phyloP scores from a whole-genome alignment of 2,113 vertebrate species.

The Arizona elegans region DNA sequence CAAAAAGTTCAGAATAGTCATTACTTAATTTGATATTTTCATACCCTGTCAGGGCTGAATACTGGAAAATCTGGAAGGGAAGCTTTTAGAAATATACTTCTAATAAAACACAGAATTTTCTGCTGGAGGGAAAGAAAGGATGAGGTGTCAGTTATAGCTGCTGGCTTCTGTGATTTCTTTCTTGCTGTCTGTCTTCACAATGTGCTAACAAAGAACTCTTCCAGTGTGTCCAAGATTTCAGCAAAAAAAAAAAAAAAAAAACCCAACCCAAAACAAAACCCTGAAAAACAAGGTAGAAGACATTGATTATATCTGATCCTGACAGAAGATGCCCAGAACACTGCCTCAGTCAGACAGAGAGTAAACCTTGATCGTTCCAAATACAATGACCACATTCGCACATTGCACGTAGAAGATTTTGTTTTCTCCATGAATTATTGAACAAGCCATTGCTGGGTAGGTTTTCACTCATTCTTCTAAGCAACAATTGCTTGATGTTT shows the following conservation, averaged over 20 bases:
- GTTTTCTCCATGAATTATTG: neutral
- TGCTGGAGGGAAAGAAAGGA: neutral
- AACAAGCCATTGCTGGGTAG: neutral
- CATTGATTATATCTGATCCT: neutral
- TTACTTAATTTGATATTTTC: neutral
- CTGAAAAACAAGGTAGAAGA: neutral
- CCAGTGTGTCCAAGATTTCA: neutral
- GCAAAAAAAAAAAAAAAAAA: neutral
- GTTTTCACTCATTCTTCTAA: neutral
- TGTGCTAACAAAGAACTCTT: neutral
- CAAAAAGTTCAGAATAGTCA: neutral
- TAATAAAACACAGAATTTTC: neutral
- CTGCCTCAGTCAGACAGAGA: neutral
- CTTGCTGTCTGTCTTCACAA: neutral
- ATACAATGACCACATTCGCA: neutral
- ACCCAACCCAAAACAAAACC: too few relatives aligned
- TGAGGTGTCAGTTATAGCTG: neutral
- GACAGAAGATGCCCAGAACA: neutral
- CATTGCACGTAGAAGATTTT: neutral
- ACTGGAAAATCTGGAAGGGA: neutral
- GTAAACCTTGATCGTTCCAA: neutral
- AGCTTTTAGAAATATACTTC: neutral
- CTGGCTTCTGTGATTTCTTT: neutral
- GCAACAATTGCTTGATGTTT: too few relatives aligned
- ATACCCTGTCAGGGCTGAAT: neutral